phyloP scores from a whole-genome alignment of 92 coral and sea anemone species.

The Palythoa grandiflora region DNA sequence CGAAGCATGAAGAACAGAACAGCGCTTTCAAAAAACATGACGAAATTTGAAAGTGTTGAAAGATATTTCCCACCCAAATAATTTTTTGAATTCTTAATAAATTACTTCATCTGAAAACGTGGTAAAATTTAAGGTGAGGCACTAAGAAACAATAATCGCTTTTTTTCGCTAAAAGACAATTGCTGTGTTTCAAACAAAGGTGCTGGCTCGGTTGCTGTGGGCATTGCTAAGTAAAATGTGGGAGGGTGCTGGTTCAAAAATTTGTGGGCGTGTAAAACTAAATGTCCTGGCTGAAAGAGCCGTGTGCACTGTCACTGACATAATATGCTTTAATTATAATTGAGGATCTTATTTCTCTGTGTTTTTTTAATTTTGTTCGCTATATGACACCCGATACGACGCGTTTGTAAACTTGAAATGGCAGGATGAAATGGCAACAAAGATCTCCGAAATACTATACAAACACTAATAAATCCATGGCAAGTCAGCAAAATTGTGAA shows the following conservation, averaged over 20 bases:
- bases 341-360: background rate
- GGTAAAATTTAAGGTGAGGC: slow-evolving; percentile 40
- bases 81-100: slow-evolving; percentile 36
- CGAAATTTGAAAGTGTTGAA: slow-evolving; percentile 24
- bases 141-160: slow-evolving; percentile 27
- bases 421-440: no score
- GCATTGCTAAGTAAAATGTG: slow-evolving; percentile 5
- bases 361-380: no score
- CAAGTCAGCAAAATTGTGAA: no score
- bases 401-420: no score
- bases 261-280: background rate
- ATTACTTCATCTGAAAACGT: slow-evolving; percentile 23
- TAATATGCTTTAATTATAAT: no score
- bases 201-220: slow-evolving; percentile 62
- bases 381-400: no score
- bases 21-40: background rate
- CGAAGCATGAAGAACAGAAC: background rate
- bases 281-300: background rate
- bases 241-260: slow-evolving; percentile 2
- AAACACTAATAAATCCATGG: no score
- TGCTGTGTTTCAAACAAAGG: slow-evolving; percentile 59
- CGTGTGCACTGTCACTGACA: background rate
- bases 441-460: no score
- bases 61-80: slow-evolving; percentile 31
- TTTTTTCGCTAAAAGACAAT: slow-evolving; percentile 2